phyloP scores from a whole-genome alignment of 2,113 vertebrate species.

The Paraplagusia blochii region DNA sequence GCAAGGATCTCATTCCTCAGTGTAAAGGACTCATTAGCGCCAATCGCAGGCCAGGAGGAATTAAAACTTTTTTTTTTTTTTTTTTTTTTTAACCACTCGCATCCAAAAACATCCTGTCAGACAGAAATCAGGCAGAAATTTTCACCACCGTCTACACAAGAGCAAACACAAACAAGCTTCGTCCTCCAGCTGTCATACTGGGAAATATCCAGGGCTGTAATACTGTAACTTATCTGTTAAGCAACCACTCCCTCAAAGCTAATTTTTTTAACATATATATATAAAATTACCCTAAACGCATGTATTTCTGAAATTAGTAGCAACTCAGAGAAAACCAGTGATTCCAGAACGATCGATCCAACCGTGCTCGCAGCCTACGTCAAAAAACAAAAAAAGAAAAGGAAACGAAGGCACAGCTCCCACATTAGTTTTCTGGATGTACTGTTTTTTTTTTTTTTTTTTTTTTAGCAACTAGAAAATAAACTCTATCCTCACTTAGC shows the following conservation, averaged over 20 bases:
- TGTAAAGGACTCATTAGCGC: slow-evolving; percentile 27
- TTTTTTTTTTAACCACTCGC: no score
- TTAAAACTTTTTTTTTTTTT: slow-evolving; percentile 12
- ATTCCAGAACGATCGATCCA: slow-evolving; percentile 31
- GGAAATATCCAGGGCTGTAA: slow-evolving; percentile 53
- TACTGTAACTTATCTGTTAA: slow-evolving; percentile 59
- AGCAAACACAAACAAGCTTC: slow-evolving; percentile 4
- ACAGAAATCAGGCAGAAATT: neutral
- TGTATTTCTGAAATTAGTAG: slow-evolving; percentile 27
- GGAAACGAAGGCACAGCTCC: slow-evolving; percentile 73
- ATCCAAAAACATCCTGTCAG: slow-evolving; percentile 5
- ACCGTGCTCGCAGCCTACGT: slow-evolving; percentile 16
- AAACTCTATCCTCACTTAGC: slow-evolving; percentile 37
- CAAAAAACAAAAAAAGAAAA: slow-evolving; percentile 28
- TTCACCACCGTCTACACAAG: neutral
- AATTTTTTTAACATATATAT: slow-evolving; percentile 16
- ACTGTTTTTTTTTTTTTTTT: no score
- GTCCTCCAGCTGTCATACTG: slow-evolving; percentile 49
- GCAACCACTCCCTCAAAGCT: slow-evolving; percentile 60
- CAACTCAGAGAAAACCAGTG: slow-evolving; percentile 27
- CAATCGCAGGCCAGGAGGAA: slow-evolving; percentile 23
- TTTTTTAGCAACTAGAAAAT: slow-evolving; percentile 43
- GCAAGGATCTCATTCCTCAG: no score
- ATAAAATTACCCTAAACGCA: slow-evolving; percentile 17
- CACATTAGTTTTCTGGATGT: slow-evolving; percentile 49